phyloP scores from a whole-genome alignment of 2,113 vertebrate species.

The Malaclemys terrapin region DNA sequence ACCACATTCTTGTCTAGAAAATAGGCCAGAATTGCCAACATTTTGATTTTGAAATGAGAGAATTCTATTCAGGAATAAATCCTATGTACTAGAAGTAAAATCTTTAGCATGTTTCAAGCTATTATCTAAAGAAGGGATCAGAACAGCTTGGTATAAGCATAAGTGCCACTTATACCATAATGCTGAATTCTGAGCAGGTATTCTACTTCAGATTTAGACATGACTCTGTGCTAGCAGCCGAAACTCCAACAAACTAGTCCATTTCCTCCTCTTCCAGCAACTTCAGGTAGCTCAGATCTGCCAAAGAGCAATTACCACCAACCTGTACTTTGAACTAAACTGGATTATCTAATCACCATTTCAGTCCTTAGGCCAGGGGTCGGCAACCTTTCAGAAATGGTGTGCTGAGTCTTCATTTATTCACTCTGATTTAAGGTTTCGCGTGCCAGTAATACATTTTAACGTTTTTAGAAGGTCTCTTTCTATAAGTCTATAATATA shows the following conservation, averaged over 20 bases:
- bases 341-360: neutral
- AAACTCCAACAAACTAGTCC: neutral
- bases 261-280: neutral
- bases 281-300: neutral
- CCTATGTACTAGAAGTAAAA: neutral
- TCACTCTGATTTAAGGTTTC: too few species aligned
- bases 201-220: neutral
- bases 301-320: neutral
- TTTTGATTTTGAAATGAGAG: neutral
- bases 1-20: neutral
- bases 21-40: neutral
- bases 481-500: too few species aligned
- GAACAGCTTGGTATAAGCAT: neutral
- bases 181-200: neutral
- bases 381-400: too few species aligned
- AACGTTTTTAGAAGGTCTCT: too few species aligned
- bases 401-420: too few species aligned
- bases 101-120: neutral
- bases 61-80: slow-evolving; percentile 13
- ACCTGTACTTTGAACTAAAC: neutral
- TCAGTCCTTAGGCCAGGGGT: neutral
- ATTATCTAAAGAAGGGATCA: neutral
- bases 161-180: slow-evolving; percentile 7
- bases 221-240: neutral
- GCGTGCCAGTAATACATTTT: too few species aligned